Evolutionary conservation across 2,888 invertebrate species (phyloP).

Genomic region (Proisotoma minuta): DNA sequence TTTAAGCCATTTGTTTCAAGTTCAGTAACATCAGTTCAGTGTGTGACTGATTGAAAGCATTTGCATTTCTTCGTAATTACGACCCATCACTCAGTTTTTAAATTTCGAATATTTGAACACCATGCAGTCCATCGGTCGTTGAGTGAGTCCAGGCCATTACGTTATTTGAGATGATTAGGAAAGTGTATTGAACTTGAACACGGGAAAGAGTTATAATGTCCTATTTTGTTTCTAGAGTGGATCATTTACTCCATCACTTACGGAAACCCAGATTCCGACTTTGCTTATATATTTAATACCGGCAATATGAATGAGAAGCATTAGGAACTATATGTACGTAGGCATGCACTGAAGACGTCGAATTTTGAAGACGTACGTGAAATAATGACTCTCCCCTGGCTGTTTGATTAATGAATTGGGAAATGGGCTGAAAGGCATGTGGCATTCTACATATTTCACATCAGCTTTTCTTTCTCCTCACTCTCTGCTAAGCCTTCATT

Average conservation of each 20-base stretch:
- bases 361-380: conserved; percentile 42
- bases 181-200: too few relatives aligned
- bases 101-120: not conserved
- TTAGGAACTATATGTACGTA: too few relatives aligned
- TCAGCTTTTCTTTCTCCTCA: not conserved
- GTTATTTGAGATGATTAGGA: too few relatives aligned
- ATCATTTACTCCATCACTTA: too few relatives aligned
- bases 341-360: conserved; percentile 32
- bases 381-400: conserved; percentile 39
- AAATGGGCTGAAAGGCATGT: conserved; percentile 44
- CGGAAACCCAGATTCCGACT: too few relatives aligned
- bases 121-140: too few relatives aligned
- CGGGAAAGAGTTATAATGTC: too few relatives aligned
- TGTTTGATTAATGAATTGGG: conserved; percentile 45
- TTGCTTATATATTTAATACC: too few relatives aligned
- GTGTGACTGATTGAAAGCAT: not conserved
- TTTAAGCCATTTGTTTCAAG: not conserved
- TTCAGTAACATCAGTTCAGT: not conserved
- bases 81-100: conserved; percentile 1
- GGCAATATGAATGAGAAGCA: too few relatives aligned
- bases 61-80: not conserved
- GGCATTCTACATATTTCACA: conserved; percentile 35
- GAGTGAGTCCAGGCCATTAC: too few relatives aligned
- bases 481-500: conserved; percentile 2
- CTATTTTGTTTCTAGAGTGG: too few relatives aligned